A percentile compares a stretch with the other conserved stretches of the same genome.
Evolutionary conservation across 2,888 invertebrate genomes (phyloP).

Genomic region (Drosophila bunnanda): DNA sequence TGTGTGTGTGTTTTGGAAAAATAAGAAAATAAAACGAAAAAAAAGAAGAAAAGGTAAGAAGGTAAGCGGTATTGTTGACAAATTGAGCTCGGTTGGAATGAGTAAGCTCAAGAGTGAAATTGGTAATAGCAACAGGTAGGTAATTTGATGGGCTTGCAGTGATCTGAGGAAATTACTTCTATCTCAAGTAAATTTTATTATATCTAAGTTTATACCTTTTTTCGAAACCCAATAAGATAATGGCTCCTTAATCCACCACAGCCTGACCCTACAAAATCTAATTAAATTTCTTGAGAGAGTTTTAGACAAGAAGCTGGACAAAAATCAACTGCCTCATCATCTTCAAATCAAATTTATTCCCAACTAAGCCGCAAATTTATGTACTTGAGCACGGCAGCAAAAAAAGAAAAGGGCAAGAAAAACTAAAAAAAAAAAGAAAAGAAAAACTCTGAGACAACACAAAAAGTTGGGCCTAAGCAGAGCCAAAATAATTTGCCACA

Average conservation of each 20-base stretch:
- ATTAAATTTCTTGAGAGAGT: conserved; percentile 13
- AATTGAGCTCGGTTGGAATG: conserved; percentile 60
- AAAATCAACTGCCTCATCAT: conserved; percentile 23
- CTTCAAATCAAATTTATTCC: conserved; percentile 31
- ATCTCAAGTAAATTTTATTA: background rate
- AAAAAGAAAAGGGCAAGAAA: conserved; percentile 7
- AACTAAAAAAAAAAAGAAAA: conserved; percentile 28
- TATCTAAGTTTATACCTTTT: background rate
- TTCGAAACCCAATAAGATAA: background rate
- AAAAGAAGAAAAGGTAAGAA: conserved; percentile 8
- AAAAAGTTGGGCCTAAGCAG: conserved; percentile 45
- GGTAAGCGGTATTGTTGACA: conserved; percentile 48
- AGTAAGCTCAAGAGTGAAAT: conserved; percentile 23
- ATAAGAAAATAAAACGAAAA: background rate
- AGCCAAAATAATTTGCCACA: conserved; percentile 51
- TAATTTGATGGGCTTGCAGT: conserved; percentile 18
- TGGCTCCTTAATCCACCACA: background rate
- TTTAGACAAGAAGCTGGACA: background rate
- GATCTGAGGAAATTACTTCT: conserved; percentile 1
- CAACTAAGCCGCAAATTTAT: conserved; percentile 30
- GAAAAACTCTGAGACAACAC: conserved; percentile 44
- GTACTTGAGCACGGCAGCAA: conserved; percentile 13
- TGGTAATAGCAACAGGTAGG: conserved; percentile 45
- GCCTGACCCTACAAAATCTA: conserved; percentile 5
- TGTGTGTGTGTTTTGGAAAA: conserved; percentile 8